Base-by-base conservation (phyloP, 2,888 invertebrate genomes). In the Ptycholaimellus sp. region DNA sequence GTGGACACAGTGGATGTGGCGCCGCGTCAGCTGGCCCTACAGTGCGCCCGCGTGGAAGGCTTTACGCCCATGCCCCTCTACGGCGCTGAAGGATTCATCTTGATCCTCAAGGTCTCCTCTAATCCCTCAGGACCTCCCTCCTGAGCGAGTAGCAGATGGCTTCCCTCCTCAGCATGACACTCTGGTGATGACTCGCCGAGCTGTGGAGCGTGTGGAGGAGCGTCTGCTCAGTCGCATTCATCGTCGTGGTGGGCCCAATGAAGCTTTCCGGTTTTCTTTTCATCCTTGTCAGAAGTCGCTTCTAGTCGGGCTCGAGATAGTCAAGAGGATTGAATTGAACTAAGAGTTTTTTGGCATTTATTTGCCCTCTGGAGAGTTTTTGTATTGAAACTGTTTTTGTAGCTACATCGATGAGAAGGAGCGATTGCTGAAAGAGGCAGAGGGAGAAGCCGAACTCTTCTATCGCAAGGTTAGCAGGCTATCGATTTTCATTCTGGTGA, bases 181-280 rank as follows among this genome's bases (percentile, higher is more conserved):
- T 0, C 62, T 96, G 9, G 73, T 93, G 4, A 58, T 93, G 2
- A 85, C 87, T 0, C 63, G 74, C 44, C 69, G 71, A 31, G 87
- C 90, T 1, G 72, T 79, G 1, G 74, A 82, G 51, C 69, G 69
- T 53, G 71, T 93, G 44, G 82, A 90, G 62, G 71, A 76, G 18
- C 38, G 47, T 20, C 39, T 56, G 7, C 39, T 57, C 30, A 22
- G 38, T 13, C 47, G 48, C 21, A 23, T 53, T 22, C 48, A 56
- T 38, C 35, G 46, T 22, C 41, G 50, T 1, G 47, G 45, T 7
- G 36, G 44, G 5, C 37, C n/a, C n/a, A n/a, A n/a, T n/a, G n/a
- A n/a, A n/a, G n/a, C n/a, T n/a, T n/a, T n/a, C n/a, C n/a, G n/a
- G n/a, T n/a, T n/a, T n/a, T n/a, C n/a, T n/a, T n/a, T n/a, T n/a